These are phyloP conservation scores for Rhopalosiphum padi DNA, from an alignment of 1,140 invertebrate genomes.

Conservation along the genomic window DNA sequence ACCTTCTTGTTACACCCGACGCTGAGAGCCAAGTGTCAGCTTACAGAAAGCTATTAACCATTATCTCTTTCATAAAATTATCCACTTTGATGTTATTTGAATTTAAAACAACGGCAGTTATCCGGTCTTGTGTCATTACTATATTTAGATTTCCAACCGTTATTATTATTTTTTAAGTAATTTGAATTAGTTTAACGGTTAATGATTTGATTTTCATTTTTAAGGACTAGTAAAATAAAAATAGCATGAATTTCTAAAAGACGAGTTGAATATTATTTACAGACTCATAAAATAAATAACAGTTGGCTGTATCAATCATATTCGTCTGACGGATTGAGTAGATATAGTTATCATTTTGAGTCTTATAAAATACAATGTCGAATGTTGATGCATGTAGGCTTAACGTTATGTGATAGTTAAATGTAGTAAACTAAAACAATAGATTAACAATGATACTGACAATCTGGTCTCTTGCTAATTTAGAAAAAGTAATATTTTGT, in stretches of 20 bases:
- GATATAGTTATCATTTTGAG: background rate
- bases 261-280: background rate
- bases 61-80: too few species aligned
- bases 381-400: background rate
- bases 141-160: too few species aligned
- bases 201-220: background rate
- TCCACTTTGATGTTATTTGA: too few species aligned
- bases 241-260: background rate
- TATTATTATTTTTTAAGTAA: too few species aligned
- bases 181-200: background rate
- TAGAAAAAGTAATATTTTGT: background rate
- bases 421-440: background rate
- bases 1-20: too few species aligned
- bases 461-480: background rate
- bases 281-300: background rate
- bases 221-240: background rate
- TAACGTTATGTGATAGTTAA: background rate
- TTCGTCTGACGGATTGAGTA: background rate
- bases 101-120: too few species aligned
- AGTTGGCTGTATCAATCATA: background rate
- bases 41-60: too few species aligned
- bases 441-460: too few species aligned
- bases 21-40: too few species aligned
- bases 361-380: background rate
- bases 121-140: too few species aligned